phyloP scores from a whole-genome alignment of 2,113 vertebrate genomes.

The Callionymus lyra region DNA sequence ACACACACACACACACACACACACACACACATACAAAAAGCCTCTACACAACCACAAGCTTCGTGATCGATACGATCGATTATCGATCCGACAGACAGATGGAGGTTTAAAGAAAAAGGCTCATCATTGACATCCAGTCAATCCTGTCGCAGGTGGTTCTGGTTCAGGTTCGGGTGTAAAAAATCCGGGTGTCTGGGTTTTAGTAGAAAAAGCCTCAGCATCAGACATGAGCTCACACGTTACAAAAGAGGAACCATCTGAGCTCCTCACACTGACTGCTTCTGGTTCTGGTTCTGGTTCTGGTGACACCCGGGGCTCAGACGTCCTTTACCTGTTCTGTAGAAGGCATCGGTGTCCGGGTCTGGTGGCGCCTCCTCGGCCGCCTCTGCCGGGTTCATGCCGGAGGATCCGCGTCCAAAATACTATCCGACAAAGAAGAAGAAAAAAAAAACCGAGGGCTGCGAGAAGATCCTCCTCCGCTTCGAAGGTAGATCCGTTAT shows the following conservation, averaged over 20 bases:
- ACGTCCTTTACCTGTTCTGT: constrained; percentile 53
- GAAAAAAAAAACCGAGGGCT: constrained; percentile 1
- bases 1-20: background rate
- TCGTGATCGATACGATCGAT: too few relatives aligned
- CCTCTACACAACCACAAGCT: background rate
- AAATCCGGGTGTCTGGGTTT: constrained; percentile 5
- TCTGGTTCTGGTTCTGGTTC: too few relatives aligned
- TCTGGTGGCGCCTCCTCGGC: constrained; percentile 60
- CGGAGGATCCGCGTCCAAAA: constrained; percentile 35
- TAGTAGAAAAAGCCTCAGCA: constrained; percentile 27
- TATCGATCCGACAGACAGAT: too few relatives aligned
- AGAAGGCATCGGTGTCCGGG: constrained; percentile 60
- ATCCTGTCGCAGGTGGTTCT: too few relatives aligned
- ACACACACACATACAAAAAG: constrained; percentile 5
- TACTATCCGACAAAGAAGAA: constrained; percentile 27
- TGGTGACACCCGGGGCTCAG: background rate
- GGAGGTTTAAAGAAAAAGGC: too few relatives aligned
- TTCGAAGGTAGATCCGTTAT: constrained; percentile 9
- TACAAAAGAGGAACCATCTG: background rate
- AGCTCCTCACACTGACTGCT: background rate
- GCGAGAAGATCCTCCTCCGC: background rate
- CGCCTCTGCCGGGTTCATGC: constrained; percentile 57
- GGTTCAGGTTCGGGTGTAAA: too few relatives aligned
- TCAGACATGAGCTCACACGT: constrained; percentile 12
- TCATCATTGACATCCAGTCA: too few relatives aligned